Evolutionary conservation across 1,140 invertebrate genomes (phyloP), one percentile per base, ranked within the genome.

Genomic region (Pseudobourletiella spinata): DNA sequence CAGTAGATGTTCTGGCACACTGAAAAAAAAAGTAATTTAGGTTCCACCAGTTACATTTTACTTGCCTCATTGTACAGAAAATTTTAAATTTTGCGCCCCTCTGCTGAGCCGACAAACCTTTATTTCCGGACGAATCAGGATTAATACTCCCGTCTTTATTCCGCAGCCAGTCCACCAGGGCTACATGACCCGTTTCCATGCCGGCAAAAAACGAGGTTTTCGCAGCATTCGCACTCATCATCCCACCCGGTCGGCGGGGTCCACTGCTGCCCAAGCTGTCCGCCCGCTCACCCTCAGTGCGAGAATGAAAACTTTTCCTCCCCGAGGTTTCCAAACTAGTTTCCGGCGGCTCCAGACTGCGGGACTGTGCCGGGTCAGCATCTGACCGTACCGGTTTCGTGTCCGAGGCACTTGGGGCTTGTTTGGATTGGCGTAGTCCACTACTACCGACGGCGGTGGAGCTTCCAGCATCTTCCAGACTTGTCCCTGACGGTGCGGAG

Each of bases 141-240:
- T 52, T 62, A 14, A 61, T 15, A 15, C 26, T 28, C 0, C 62
- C 66, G 29, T 68, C 66, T 20, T 64, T 63, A 22, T 66, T 64
- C 22, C 50, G 28, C 4, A 66, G 39, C 67, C 67, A 69, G 39
- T 69, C 67, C 0, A 61, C 28, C 15, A 69, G 32, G 3, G 14
- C 57, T 26, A 64, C 55, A 25, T 61, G 52, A 14, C 67, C 67
- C 2, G 16, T 58, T 55, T 66, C 67, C 4, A 58, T 59, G 46
- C 67, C 67, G 25, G 66, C 48, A 48, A 66, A 64, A 8, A 69
- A 51, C 1, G 64, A 54, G 1, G 65, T 63, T 16, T 20, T 29
- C 4, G 64, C 63, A 57, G n/a, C 18, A n/a, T 1, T 35, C 3
- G 28, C 30, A 44, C 20, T 42, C 35, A 57, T 6, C 39, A 43